A percentile compares a stretch with the other conserved stretches of the same genome.
Conservation (phyloP, 2,797 vertebrate species). For the Danio jaintianensis region DNA sequence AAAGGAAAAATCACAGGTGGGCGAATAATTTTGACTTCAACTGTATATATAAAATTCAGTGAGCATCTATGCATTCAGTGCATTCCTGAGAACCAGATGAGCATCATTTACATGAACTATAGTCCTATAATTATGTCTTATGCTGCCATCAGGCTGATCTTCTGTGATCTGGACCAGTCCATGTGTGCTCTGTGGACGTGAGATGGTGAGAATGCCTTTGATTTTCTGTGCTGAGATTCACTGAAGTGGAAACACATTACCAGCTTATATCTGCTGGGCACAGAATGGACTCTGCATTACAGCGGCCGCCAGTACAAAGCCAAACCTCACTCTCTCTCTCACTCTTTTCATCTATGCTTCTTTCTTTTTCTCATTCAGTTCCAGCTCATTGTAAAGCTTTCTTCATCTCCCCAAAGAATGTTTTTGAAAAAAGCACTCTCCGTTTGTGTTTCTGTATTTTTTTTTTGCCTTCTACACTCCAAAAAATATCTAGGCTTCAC, state of each 20-base stretch:
- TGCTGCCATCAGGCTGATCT: not conserved
- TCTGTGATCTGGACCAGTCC: slow-evolving; percentile 1
- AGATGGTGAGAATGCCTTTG: not conserved
- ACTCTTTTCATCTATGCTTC: not conserved
- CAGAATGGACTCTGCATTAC: slow-evolving; percentile 30
- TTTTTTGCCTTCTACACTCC: not conserved
- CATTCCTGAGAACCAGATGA: not conserved
- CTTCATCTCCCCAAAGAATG: not conserved
- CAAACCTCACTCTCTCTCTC: not conserved
- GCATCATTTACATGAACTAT: not conserved
- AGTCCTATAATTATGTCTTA: not conserved
- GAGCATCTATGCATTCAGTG: not conserved
- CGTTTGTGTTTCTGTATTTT: not conserved
- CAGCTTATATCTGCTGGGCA: slow-evolving; percentile 11
- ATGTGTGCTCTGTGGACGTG: slow-evolving; percentile 2
- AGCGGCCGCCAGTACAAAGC: not conserved
- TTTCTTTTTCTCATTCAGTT: not conserved
- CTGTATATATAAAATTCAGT: not conserved
- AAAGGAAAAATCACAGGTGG: too few relatives aligned
- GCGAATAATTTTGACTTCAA: too few relatives aligned
- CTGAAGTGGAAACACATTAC: slow-evolving; percentile 32
- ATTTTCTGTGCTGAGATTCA: slow-evolving; percentile 24
- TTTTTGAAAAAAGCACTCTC: not conserved
- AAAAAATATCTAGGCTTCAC: not conserved
- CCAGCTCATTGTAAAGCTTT: not conserved